These are phyloP conservation scores for Phoxinus phoxinus DNA, from an alignment of 2,113 vertebrate genomes.

Conservation along the genomic window DNA sequence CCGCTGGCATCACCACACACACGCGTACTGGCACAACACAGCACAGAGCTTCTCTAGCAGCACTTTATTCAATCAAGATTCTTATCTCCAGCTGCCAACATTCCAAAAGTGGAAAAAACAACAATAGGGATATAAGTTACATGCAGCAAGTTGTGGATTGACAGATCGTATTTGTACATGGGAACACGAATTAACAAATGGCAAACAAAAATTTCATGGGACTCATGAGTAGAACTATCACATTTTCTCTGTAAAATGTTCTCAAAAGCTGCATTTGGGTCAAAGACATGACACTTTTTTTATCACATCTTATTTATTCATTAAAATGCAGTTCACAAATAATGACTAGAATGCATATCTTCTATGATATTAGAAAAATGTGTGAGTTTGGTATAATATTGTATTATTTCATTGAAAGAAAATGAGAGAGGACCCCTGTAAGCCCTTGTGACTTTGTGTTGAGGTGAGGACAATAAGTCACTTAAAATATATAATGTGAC, in stretches of 20 bases:
- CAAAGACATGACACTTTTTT: not conserved
- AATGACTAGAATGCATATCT: not conserved
- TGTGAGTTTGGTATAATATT: not conserved
- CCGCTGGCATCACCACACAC: conserved; percentile 59
- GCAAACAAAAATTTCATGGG: conserved; percentile 30
- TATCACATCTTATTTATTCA: not conserved
- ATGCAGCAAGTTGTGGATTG: conserved; percentile 65
- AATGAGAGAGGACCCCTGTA: not conserved
- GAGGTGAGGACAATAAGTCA: not conserved
- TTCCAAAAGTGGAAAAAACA: conserved; percentile 67
- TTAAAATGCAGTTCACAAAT: not conserved
- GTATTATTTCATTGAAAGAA: not conserved
- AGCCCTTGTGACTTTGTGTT: not conserved
- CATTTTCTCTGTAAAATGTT: conserved; percentile 27
- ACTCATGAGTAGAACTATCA: not conserved
- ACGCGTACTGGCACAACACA: conserved; percentile 18
- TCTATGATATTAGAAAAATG: no score
- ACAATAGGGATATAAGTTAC: conserved; percentile 72
- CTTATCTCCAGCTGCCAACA: conserved; percentile 72
- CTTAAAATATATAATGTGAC: not conserved
- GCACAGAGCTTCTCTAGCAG: conserved; percentile 61
- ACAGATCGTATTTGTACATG: conserved; percentile 68
- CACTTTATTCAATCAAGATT: conserved; percentile 79
- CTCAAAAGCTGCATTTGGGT: not conserved
- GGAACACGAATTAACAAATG: conserved; percentile 38